These are phyloP conservation scores for Lymantria dispar DNA, from an alignment of 2,888 invertebrate species.

Conservation along the genomic window DNA sequence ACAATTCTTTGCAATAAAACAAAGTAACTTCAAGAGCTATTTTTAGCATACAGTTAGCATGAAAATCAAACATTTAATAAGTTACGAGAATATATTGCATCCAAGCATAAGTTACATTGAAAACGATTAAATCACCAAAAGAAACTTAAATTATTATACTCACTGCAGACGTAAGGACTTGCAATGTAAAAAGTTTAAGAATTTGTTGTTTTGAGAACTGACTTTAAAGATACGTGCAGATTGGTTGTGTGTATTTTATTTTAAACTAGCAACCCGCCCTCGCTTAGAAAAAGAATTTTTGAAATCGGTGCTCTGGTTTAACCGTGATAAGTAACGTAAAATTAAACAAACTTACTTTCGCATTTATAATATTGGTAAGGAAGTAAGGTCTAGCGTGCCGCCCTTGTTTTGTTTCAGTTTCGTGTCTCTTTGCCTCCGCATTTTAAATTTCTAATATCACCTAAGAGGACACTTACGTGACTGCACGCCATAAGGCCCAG, in stretches of 20 bases:
- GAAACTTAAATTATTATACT: neutral
- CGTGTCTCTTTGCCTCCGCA: no score
- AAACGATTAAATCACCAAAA: slow-evolving; percentile 6
- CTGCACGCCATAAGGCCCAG: no score
- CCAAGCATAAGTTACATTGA: slow-evolving; percentile 3
- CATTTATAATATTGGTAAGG: no score
- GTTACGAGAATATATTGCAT: neutral
- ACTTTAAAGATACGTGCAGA: slow-evolving; percentile 8
- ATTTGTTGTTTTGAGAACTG: slow-evolving; percentile 15
- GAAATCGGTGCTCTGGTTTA: no score
- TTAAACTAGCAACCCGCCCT: no score
- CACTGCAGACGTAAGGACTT: neutral
- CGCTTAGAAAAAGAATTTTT: no score
- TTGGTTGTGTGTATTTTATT: neutral
- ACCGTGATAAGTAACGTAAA: no score
- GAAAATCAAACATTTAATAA: neutral
- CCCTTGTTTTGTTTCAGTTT: no score
- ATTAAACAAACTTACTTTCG: no score
- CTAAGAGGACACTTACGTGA: no score
- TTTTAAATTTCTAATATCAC: no score
- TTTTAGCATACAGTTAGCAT: neutral
- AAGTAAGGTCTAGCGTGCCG: no score
- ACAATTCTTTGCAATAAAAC: neutral
- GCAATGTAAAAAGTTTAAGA: slow-evolving; percentile 25
- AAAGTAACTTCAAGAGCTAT: neutral